Base-by-base conservation (phyloP, 1,140 invertebrate species). In the Diorhabda carinulata region DNA sequence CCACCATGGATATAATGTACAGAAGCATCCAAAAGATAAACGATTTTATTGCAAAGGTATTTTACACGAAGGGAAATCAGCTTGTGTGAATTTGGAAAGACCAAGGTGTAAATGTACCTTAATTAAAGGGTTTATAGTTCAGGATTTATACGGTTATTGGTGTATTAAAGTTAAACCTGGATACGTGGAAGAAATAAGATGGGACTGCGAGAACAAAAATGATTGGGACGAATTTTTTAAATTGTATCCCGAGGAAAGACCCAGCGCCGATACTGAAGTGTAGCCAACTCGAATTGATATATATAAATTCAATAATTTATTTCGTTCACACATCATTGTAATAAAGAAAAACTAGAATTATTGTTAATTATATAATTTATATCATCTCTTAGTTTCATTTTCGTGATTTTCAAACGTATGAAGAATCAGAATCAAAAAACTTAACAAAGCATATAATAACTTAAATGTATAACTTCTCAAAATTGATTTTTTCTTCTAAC, bases 141-240 rank as follows among this genome's bases (percentile, higher is more conserved):
- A 52, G n/a, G 47, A 52, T n/a, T 8, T 52, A 3, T 52, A 52
- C n/a, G 4, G 47, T 8, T 52, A 52, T n/a, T 52, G 47, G 47
- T 52, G 47, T 4, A n/a, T 52, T 8, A 52, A 52, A 52, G 47
- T 52, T 6, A 52, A 52, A 52, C 47, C 47, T 4, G 47, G 47
- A n/a, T 52, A 3, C n/a, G 42, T 45, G 4, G 66, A 68, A 57
- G 61, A 62, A n/a, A 68, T 43, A 8, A 25, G 66, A 42, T 68
- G 66, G 66, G 45, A 52, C 3, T 68, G 66, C 43, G 66, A 68
- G 42, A 68, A 68, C 52, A 68, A 43, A 40, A 44, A 68, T 6
- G 66, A 68, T 3, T 68, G 66, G 66, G 60, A 47, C 9, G 60
- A 9, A 4, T 68, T 68, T 42, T 68, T 61, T 52, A 6, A 8